Conservation (phyloP, 1,140 invertebrate species). For the Dinoponera quadriceps region DNA sequence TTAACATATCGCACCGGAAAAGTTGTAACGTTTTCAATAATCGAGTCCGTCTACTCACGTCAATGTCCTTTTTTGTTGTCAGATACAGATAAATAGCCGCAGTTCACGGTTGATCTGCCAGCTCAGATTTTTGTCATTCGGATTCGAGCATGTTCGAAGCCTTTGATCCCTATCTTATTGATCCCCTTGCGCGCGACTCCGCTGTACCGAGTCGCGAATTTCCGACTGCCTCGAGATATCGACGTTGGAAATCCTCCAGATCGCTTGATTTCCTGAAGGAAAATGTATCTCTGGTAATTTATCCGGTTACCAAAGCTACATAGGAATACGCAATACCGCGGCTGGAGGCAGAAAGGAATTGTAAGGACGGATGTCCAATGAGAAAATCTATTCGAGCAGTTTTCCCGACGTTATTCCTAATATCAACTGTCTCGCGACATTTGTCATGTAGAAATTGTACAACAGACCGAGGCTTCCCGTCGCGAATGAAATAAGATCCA, state of each 20-base stretch:
- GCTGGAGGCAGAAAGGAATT: not conserved
- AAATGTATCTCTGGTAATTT: slow-evolving; percentile 79
- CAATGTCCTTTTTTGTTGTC: not conserved
- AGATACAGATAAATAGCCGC: not conserved
- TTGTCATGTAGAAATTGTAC: not conserved
- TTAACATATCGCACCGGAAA: too few species aligned
- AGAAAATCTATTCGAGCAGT: slow-evolving; percentile 11
- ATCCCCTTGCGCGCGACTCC: slow-evolving; percentile 11
- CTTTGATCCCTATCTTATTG: slow-evolving; percentile 56
- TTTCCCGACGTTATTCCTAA: slow-evolving; percentile 6
- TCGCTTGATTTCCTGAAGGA: slow-evolving; percentile 66
- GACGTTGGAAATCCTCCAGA: slow-evolving; percentile 78
- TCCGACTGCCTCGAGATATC: slow-evolving; percentile 69
- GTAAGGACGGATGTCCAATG: slow-evolving; percentile 5
- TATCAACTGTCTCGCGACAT: not conserved
- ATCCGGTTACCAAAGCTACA: slow-evolving; percentile 70
- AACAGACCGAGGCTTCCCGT: too few species aligned
- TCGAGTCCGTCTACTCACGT: too few species aligned
- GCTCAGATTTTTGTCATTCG: slow-evolving; percentile 44
- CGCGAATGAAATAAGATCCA: too few species aligned
- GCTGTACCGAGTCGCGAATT: slow-evolving; percentile 52
- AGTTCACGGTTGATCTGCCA: slow-evolving; percentile 36
- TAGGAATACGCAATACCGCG: slow-evolving; percentile 37
- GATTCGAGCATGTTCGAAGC: slow-evolving; percentile 43
- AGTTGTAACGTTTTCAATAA: too few species aligned